Conservation (phyloP, 2,113 vertebrate species). For the Cettia cetti region DNA sequence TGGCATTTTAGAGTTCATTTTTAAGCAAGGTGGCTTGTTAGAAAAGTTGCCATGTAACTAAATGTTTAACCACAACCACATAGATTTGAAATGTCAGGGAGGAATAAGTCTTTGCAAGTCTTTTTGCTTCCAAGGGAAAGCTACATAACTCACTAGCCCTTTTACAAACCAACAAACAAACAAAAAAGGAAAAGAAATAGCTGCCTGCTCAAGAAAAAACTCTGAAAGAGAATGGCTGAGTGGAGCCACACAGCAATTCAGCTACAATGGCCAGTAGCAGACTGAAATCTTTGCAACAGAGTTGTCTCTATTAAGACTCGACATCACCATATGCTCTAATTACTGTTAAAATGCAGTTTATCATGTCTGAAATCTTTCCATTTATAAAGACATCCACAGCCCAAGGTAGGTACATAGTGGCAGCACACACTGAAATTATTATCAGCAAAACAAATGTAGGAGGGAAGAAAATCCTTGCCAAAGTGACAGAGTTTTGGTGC, state of each 20-base stretch:
- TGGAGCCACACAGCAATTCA: constrained; percentile 10
- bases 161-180: neutral
- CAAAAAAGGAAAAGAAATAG: constrained; percentile 5
- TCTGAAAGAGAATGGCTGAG: constrained; percentile 31
- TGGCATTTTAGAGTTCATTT: constrained; percentile 16
- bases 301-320: constrained; percentile 8
- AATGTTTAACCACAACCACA: constrained; percentile 9
- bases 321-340: constrained; percentile 37
- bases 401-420: neutral
- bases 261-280: constrained; percentile 40
- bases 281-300: constrained; percentile 18
- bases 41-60: constrained; percentile 12
- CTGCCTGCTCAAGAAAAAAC: constrained; percentile 37
- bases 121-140: constrained; percentile 29
- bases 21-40: neutral
- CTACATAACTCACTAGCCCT: neutral
- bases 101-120: neutral
- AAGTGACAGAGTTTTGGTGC: neutral
- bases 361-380: constrained; percentile 1
- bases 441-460: neutral
- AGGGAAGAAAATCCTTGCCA: neutral
- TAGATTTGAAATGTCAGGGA: constrained; percentile 26
- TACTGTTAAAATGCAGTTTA: constrained; percentile 42
- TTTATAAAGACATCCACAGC: neutral
- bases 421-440: neutral